phyloP scores from a whole-genome alignment of 2,888 invertebrate genomes.

The Frankliniella fusca region DNA sequence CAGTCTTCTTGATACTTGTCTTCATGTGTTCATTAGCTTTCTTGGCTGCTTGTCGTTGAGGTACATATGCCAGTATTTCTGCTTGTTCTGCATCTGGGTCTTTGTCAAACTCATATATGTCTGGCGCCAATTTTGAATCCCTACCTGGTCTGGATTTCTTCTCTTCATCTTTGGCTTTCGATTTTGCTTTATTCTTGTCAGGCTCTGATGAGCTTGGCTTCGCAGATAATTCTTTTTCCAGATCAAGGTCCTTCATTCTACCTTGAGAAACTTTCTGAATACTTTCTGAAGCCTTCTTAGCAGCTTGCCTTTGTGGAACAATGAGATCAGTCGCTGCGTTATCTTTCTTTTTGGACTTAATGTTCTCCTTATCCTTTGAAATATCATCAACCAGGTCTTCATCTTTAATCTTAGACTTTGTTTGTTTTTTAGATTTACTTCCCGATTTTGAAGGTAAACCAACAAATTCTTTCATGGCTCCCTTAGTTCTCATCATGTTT shows the following conservation, averaged over 20 bases:
- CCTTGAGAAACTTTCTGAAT: constrained; percentile 55
- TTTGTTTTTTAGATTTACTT: constrained; percentile 49
- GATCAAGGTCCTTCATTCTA: constrained; percentile 38
- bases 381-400: constrained; percentile 48
- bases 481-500: constrained; percentile 70
- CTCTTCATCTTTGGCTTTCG: constrained; percentile 52
- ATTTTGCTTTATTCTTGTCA: constrained; percentile 34
- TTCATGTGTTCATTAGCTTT: constrained; percentile 88
- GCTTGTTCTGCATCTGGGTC: constrained; percentile 51
- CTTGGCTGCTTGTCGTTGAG: constrained; percentile 85
- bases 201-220: constrained; percentile 34
- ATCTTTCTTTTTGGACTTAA: constrained; percentile 44
- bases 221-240: constrained; percentile 35
- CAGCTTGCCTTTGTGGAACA: constrained; percentile 84
- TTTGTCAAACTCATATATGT: constrained; percentile 59
- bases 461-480: constrained; percentile 78
- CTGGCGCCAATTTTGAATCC: constrained; percentile 45
- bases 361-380: constrained; percentile 52
- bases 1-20: constrained; percentile 59
- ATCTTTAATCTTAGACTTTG: constrained; percentile 49
- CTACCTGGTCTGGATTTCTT: constrained; percentile 37
- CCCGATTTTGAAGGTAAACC: constrained; percentile 45
- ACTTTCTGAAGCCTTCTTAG: constrained; percentile 85
- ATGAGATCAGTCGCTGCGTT: constrained; percentile 70
- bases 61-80: constrained; percentile 74